Evolutionary conservation across 2,113 vertebrate genomes (phyloP).

Genomic region (Centropristis striata): DNA sequence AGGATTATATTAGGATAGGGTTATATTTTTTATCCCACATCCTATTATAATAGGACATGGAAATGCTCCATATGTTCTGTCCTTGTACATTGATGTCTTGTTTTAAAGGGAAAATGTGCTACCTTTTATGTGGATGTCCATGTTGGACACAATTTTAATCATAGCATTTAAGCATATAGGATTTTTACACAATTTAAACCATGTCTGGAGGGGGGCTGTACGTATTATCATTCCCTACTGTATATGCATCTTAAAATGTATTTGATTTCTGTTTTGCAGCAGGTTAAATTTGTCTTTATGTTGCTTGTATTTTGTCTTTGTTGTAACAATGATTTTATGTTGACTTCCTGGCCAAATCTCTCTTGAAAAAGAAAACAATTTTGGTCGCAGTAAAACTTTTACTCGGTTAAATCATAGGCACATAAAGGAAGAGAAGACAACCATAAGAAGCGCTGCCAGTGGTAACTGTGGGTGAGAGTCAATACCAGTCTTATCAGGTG

Average conservation of each 20-base stretch:
- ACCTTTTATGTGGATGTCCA: too few relatives aligned
- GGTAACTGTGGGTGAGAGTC: background rate
- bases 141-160: too few relatives aligned
- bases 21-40: too few relatives aligned
- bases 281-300: background rate
- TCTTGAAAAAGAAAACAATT: background rate
- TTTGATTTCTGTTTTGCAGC: background rate
- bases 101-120: too few relatives aligned
- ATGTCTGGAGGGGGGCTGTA: too few relatives aligned
- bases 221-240: too few relatives aligned
- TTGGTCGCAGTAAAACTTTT: background rate
- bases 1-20: too few relatives aligned
- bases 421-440: background rate
- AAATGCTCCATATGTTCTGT: too few relatives aligned
- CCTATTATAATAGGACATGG: too few relatives aligned
- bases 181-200: background rate
- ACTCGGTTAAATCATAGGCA: background rate
- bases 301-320: background rate
- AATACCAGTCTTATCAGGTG: conserved; percentile 11
- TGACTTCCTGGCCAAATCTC: background rate
- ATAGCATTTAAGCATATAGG: background rate
- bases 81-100: too few relatives aligned
- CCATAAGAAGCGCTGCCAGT: background rate
- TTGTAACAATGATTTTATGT: conserved; percentile 14
- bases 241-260: too few relatives aligned